These are phyloP conservation scores for Trachelipus rathkii DNA, from an alignment of 1,140 invertebrate species.

Conservation along the genomic window DNA sequence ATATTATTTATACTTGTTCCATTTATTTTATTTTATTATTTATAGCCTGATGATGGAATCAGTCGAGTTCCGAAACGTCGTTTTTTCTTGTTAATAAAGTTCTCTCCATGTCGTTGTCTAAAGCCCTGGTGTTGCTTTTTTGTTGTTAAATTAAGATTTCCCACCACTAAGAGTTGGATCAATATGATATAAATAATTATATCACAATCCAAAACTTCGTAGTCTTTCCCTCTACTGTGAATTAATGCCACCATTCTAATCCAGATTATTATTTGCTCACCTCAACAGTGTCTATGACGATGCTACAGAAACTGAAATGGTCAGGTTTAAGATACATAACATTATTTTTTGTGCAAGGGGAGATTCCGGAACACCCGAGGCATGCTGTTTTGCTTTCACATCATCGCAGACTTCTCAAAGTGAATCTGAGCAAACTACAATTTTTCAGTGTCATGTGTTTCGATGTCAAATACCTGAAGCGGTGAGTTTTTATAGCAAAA, in stretches of 20 bases:
- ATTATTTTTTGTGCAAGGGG: conserved; percentile 94
- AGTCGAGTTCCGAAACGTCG: too few relatives aligned
- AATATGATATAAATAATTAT: neutral
- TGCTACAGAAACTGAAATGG: conserved; percentile 73
- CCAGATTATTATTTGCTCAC: neutral
- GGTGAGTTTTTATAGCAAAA: conserved; percentile 57
- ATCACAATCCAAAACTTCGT: neutral
- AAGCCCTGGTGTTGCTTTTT: too few relatives aligned
- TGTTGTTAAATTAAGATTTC: too few relatives aligned
- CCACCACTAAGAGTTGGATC: too few relatives aligned
- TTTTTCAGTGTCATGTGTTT: conserved; percentile 96
- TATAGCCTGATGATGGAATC: too few relatives aligned
- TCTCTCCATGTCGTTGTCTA: too few relatives aligned
- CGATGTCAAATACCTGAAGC: conserved; percentile 93
- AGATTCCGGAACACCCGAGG: conserved; percentile 71
- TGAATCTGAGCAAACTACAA: conserved; percentile 76
- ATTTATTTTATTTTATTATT: too few relatives aligned
- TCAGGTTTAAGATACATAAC: conserved; percentile 82
- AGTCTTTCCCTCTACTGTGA: neutral
- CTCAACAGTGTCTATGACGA: conserved; percentile 77
- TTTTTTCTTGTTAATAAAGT: too few relatives aligned
- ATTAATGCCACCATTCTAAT: neutral
- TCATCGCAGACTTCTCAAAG: conserved; percentile 69
- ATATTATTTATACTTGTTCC: too few relatives aligned
- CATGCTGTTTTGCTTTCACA: conserved; percentile 93